Evolutionary conservation across 2,797 vertebrate species (phyloP), one percentile per base, ranked within the genome.

Genomic region (Sebastiscus albofasciatus): DNA sequence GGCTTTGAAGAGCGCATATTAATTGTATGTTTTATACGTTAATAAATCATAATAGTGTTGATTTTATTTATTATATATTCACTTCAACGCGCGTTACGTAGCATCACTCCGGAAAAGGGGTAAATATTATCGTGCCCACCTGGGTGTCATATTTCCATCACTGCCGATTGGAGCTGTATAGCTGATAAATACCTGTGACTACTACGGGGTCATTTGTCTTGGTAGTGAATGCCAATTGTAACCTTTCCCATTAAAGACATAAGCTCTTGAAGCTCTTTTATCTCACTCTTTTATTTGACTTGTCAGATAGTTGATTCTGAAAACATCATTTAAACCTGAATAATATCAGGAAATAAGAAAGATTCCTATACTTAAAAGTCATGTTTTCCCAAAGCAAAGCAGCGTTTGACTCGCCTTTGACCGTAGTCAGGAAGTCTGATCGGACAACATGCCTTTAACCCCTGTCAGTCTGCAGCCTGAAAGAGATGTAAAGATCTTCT

Each of bases 361-460:
- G n/a, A 1, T 1, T 10, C 59, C 22, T 5, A 2, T 13, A 11
- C 20, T 33, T 12, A 2, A 36, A 60, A 22, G 13, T 6, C 36
- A 54, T 14, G 22, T 59, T 60, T 14, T n/a, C 55, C 59, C n/a
- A 74, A 67, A 60, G 60, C 71, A 75, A 42, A 82, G 55, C 54
- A 72, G 52, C 0, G 16, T 62, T 64, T 20, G 4, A 72, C 26
- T 18, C 1, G 0, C 13, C 2, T 61, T 65, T 16, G 22, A 42
- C 9, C 4, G 4, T 3, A 20, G 12, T 74, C 22, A 27, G 13
- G 33, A 52, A 12, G 24, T 12, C 36, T 55, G 29, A 8, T 18
- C 8, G 13, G 62, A 65, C 14, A 52, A 26, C 39, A 34, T 62
- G 26, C 9, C 5, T 27, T 80, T 80, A 77, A 77, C 54, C 79